These are phyloP conservation scores for Connochaetes taurinus DNA, from an alignment of 2,113 vertebrate genomes.

Conservation along the genomic window DNA sequence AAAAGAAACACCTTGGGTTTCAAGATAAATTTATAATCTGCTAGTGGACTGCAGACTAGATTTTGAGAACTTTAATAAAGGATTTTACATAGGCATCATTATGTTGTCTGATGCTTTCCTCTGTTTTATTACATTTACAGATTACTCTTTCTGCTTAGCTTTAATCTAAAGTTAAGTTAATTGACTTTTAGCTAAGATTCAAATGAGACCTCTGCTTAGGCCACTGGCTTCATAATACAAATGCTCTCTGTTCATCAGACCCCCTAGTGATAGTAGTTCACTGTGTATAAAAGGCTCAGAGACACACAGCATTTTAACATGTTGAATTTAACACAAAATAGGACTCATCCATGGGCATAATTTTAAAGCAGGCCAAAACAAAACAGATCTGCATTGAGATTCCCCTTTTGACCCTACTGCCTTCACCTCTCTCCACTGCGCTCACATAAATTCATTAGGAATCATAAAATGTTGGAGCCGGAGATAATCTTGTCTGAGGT, in stretches of 20 bases:
- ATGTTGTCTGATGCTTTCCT: background rate
- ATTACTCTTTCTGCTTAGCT: background rate
- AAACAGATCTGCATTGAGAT: background rate
- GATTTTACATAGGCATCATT: background rate
- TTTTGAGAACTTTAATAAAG: slow-evolving; percentile 37
- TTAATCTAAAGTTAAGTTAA: slow-evolving; percentile 36
- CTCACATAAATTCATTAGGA: background rate
- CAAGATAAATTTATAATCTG: background rate
- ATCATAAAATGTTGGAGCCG: background rate
- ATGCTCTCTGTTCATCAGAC: background rate
- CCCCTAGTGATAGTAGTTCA: background rate
- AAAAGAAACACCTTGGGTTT: background rate
- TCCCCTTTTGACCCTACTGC: background rate
- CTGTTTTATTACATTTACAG: slow-evolving; percentile 36
- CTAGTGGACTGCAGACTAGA: background rate
- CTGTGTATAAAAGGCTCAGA: background rate
- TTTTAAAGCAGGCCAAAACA: background rate
- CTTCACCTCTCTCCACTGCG: background rate
- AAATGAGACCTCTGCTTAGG: background rate
- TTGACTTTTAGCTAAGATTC: slow-evolving; percentile 33
- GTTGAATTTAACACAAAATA: background rate
- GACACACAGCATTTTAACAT: background rate
- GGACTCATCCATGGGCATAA: background rate
- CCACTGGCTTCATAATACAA: background rate
- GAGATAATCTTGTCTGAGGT: background rate